Evolutionary conservation across 2,888 invertebrate genomes (phyloP), one percentile per base, ranked within the genome.

Genomic region (Agrochola circellaris): DNA sequence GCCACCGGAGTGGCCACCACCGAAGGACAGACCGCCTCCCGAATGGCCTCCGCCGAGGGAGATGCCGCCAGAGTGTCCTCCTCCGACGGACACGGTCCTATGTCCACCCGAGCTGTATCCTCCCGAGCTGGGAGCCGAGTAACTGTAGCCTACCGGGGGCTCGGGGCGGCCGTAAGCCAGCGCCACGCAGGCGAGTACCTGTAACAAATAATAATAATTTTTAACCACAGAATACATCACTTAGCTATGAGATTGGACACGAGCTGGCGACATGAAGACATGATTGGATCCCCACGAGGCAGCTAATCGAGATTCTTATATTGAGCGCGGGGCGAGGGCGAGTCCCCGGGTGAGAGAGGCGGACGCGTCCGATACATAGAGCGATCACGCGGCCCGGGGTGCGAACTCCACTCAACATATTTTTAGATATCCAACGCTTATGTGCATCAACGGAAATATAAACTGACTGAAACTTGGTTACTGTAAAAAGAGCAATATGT

Each of bases 161-260:
- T 97, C 97, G 38, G 96, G 97, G 73, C 97, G 96, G 86, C 95
- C 97, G 71, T 94, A 94, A 75, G 95, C 96, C 89, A 96, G 79
- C 88, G 96, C 96, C 95, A 96, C 95, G 85, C 95, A 95, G 93
- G 96, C 96, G 89, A 97, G 94, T 91, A 96, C 92, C 97, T 97
- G 92, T 38, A 94, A 93, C 91, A 88, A 92, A 82, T 56, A 74
- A 90, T 74, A 86, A 20, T 56, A 56, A 74, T 48, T 67, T 76
- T 69, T 60, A 73, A 69, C 23, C 20, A 72, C 26, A 62, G 7
- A 45, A 64, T 56, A 45, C n/a, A 75, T 34, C 11, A 34, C 30
- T 74, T 23, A 34, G 34, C 7, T 38, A 45, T 51, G n/a, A 54
- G 26, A 61, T 56, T 70, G 34, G 42, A 70, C 34, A 67, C 23